A percentile compares a stretch with the other conserved stretches of the same genome.
These are phyloP conservation scores for Ameiurus melas DNA, from an alignment of 2,113 vertebrate genomes.

Conservation along the genomic window DNA sequence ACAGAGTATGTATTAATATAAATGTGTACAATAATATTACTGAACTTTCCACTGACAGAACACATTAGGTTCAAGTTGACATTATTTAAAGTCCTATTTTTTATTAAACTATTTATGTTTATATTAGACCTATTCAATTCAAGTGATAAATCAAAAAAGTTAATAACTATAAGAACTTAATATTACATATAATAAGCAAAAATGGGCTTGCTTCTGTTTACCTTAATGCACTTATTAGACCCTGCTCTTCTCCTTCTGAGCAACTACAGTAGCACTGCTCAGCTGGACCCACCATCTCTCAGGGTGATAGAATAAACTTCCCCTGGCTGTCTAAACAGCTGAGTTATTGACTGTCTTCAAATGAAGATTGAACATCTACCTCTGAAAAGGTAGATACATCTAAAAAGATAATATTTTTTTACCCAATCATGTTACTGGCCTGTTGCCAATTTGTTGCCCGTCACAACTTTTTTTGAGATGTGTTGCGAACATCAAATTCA, in stretches of 20 bases:
- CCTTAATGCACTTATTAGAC: background rate
- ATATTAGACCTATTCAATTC: background rate
- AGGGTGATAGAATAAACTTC: background rate
- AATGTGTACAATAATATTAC: background rate
- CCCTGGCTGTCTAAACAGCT: background rate
- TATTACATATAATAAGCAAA: background rate
- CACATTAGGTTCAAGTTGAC: background rate
- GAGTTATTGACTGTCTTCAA: background rate
- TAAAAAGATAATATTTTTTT: no score
- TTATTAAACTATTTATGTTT: background rate
- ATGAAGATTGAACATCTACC: background rate
- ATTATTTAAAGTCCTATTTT: background rate
- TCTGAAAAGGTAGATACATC: no score
- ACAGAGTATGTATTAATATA: background rate
- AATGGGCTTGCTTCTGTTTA: background rate
- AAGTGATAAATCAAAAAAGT: no score
- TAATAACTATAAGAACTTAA: no score
- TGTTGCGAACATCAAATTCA: no score
- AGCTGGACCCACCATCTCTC: background rate
- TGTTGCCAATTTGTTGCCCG: no score
- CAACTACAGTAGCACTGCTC: background rate
- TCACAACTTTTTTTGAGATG: no score
- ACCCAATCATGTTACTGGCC: no score
- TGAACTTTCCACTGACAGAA: background rate
- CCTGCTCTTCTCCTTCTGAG: background rate